Evolutionary conservation across 92 coral and sea anemone genomes (phyloP).

Genomic region (Epizoanthus fatuus): DNA sequence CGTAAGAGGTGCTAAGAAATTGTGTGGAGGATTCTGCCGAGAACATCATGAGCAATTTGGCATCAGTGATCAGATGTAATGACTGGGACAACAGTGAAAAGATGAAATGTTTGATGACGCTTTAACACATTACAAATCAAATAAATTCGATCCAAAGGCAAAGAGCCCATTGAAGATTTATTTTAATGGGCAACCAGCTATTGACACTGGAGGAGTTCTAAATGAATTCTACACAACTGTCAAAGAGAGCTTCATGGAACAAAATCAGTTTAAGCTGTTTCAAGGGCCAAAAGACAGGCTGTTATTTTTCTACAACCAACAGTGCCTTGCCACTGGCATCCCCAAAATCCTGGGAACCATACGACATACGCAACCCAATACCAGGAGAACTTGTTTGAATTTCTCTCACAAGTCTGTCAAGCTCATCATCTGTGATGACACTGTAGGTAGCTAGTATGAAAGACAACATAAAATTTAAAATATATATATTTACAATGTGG

Average conservation of each 20-base stretch:
- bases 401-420: too few relatives aligned
- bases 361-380: too few relatives aligned
- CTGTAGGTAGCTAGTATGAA: too few relatives aligned
- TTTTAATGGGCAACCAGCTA: conserved; percentile 54
- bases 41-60: too few relatives aligned
- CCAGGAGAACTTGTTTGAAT: too few relatives aligned
- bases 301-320: conserved; percentile 35
- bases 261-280: conserved; percentile 19
- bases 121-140: conserved; percentile 45
- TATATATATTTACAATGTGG: too few relatives aligned
- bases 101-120: conserved; percentile 64
- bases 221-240: conserved; percentile 45
- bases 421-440: too few relatives aligned
- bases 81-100: conserved; percentile 14
- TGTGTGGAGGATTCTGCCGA: not conserved
- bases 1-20: not conserved
- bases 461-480: too few relatives aligned
- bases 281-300: conserved; percentile 52
- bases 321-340: conserved; percentile 50
- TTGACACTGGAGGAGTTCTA: conserved; percentile 59
- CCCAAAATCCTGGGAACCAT: conserved; percentile 49
- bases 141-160: conserved; percentile 29
- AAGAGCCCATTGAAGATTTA: conserved; percentile 25
- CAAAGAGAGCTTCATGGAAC: conserved; percentile 23
- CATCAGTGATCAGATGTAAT: too few relatives aligned